Evolutionary conservation across 2,113 vertebrate genomes (phyloP).

Genomic region (Nothobranchius kuhntae): DNA sequence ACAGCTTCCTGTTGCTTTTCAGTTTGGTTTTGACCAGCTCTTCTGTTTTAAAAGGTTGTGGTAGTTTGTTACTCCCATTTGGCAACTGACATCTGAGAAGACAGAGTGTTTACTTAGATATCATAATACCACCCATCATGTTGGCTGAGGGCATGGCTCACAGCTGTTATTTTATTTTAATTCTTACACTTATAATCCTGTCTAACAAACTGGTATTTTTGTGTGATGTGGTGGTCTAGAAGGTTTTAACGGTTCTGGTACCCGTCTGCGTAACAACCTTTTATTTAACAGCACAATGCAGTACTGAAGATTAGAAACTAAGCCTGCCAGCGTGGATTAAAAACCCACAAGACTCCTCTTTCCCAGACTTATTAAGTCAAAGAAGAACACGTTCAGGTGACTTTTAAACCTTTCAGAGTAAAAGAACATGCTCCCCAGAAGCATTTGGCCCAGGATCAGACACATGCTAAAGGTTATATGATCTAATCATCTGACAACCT

Average conservation of each 20-base stretch:
- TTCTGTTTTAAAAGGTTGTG: background rate
- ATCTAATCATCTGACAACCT: background rate
- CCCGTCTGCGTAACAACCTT: background rate
- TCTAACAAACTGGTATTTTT: too few species aligned
- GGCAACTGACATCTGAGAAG: background rate
- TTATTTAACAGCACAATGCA: background rate
- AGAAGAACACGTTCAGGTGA: background rate
- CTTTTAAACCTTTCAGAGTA: background rate
- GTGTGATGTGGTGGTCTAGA: background rate
- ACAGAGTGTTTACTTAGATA: background rate
- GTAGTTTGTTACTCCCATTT: background rate
- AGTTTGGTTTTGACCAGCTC: background rate
- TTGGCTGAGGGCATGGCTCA: too few species aligned
- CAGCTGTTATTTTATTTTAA: too few species aligned
- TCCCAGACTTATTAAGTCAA: background rate
- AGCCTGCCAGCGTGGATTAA: background rate
- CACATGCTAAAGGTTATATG: background rate
- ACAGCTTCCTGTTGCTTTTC: background rate
- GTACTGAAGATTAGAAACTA: background rate
- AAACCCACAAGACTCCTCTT: background rate
- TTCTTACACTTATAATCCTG: too few species aligned
- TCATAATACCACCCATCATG: too few species aligned
- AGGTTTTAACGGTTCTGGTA: background rate
- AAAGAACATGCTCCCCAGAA: background rate
- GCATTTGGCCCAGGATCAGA: background rate